A percentile compares a stretch with the other conserved stretches of the same genome.
These are phyloP conservation scores for Cryptus armator DNA, from an alignment of 2,888 invertebrate species.

Conservation along the genomic window DNA sequence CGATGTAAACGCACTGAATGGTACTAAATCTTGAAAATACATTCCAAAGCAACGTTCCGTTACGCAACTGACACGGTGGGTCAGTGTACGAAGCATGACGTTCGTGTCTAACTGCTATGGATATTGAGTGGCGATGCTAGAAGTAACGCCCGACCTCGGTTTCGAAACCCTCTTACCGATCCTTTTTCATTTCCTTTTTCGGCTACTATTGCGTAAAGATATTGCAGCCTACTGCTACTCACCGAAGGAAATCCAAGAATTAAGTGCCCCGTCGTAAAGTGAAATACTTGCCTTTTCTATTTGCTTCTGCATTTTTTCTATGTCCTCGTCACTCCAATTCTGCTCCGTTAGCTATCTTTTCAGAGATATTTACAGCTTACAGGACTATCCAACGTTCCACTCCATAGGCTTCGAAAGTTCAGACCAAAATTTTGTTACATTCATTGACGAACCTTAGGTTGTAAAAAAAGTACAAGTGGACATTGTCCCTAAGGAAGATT, in stretches of 20 bases:
- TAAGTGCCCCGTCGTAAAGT: constrained; percentile 81
- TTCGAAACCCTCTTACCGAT: constrained; percentile 28
- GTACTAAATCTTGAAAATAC: constrained; percentile 76
- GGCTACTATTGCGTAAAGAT: constrained; percentile 45
- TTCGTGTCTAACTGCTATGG: constrained; percentile 18
- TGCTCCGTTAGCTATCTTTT: background rate
- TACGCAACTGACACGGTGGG: constrained; percentile 81
- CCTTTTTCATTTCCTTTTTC: constrained; percentile 24
- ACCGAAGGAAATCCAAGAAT: constrained; percentile 73
- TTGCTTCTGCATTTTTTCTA: constrained; percentile 18
- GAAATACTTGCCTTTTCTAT: constrained; percentile 71
- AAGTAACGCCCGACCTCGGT: background rate
- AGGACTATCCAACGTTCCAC: background rate
- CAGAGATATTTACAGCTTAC: constrained; percentile 2
- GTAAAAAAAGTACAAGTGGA: background rate
- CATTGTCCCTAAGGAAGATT: too few species aligned
- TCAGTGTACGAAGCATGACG: constrained; percentile 72
- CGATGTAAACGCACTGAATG: constrained; percentile 2
- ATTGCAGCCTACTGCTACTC: background rate
- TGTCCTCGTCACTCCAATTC: background rate
- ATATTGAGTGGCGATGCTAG: constrained; percentile 11
- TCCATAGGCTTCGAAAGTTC: background rate
- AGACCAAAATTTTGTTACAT: background rate
- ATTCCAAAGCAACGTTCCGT: constrained; percentile 78
- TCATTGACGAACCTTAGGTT: background rate